Evolutionary conservation across 2,797 vertebrate genomes (phyloP).

Genomic region (Myotis myotis): DNA sequence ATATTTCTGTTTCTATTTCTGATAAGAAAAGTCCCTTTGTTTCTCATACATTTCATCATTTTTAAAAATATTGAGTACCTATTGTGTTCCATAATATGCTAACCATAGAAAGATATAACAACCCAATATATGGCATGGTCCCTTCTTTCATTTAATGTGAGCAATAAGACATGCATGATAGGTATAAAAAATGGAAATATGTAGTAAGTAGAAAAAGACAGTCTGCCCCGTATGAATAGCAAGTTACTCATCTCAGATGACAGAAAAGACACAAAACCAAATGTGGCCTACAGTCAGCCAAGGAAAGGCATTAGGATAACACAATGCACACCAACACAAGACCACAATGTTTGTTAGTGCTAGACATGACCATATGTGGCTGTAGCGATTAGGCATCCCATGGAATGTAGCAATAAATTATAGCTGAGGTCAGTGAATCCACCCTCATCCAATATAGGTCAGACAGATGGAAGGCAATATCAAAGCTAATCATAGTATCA

Average conservation of each 20-base stretch:
- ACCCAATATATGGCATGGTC: background rate
- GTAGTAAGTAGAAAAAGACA: background rate
- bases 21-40: background rate
- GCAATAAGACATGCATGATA: background rate
- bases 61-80: background rate
- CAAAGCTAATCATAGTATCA: conserved; percentile 13
- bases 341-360: background rate
- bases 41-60: background rate
- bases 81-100: background rate
- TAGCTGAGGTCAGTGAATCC: conserved; percentile 15
- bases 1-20: background rate
- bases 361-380: background rate
- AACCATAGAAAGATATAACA: background rate
- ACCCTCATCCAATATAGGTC: background rate
- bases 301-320: background rate
- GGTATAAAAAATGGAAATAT: background rate
- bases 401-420: background rate
- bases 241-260: background rate
- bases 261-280: background rate
- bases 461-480: background rate
- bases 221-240: background rate
- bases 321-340: no score
- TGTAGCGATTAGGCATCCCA: background rate
- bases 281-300: background rate
- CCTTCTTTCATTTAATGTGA: background rate